These are phyloP conservation scores for Pristionchus exspectatus DNA, from an alignment of 2,888 invertebrate genomes.

Conservation along the genomic window DNA sequence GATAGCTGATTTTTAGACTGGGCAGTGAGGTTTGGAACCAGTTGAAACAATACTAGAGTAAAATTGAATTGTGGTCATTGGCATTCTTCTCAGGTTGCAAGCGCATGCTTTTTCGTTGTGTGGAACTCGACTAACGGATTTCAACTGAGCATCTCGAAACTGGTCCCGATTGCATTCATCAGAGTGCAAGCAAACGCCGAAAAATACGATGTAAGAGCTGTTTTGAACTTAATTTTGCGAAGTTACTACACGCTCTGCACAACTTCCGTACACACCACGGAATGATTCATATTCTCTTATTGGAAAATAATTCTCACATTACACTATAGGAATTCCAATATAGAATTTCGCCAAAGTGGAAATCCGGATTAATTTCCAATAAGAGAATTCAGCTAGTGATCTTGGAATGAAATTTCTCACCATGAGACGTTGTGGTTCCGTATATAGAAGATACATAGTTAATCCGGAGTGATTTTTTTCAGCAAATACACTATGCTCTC, in stretches of 20 bases:
- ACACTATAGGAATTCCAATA: too few species aligned
- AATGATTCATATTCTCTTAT: too few species aligned
- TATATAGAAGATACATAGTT: neutral
- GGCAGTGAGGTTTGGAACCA: too few species aligned
- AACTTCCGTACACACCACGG: too few species aligned
- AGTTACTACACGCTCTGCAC: too few species aligned
- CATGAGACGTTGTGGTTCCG: neutral
- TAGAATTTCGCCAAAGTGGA: too few species aligned
- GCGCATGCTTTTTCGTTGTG: neutral
- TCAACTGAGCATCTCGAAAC: neutral
- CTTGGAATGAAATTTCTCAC: neutral
- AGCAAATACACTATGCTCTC: neutral
- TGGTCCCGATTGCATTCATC: neutral
- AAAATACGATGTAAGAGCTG: neutral
- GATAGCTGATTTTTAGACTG: too few species aligned
- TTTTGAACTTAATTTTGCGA: too few species aligned
- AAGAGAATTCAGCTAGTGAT: neutral
- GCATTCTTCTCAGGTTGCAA: neutral
- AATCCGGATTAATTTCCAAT: too few species aligned
- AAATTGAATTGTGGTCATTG: too few species aligned
- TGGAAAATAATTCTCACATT: too few species aligned
- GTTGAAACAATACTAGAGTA: too few species aligned
- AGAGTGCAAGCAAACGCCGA: neutral
- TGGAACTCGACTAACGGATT: neutral
- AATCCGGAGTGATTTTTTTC: neutral